These are phyloP conservation scores for Dryocosmus kuriphilus DNA, from an alignment of 2,888 invertebrate species.

Conservation along the genomic window DNA sequence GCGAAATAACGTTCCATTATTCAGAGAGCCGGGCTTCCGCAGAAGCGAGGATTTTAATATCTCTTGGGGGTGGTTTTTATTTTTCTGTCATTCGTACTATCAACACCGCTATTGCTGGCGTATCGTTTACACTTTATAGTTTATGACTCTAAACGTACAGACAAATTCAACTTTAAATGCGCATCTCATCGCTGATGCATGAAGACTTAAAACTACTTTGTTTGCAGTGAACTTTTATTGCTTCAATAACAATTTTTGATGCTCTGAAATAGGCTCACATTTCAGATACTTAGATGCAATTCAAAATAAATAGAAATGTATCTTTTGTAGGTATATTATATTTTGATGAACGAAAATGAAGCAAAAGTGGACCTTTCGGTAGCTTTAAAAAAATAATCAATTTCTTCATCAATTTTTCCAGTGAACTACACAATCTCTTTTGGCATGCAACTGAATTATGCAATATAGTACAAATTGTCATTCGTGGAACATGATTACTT, in stretches of 20 bases:
- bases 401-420: too few relatives aligned
- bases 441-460: too few relatives aligned
- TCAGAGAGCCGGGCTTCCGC: constrained; percentile 26
- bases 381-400: too few relatives aligned
- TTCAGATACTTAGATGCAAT: not conserved
- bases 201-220: constrained; percentile 8
- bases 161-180: constrained; percentile 30
- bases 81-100: constrained; percentile 31
- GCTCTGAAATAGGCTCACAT: not conserved
- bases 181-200: constrained; percentile 15
- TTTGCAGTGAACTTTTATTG: constrained; percentile 1
- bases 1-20: constrained; percentile 49
- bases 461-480: too few relatives aligned
- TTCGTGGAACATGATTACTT: too few relatives aligned
- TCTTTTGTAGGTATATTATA: too few relatives aligned
- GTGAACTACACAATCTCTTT: too few relatives aligned
- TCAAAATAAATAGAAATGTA: not conserved
- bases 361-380: too few relatives aligned
- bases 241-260: not conserved
- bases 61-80: constrained; percentile 20
- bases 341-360: too few relatives aligned
- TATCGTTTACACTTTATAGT: constrained; percentile 20
- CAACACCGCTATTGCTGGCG: constrained; percentile 12
- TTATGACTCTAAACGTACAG: constrained; percentile 25
- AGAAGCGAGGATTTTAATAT: constrained; percentile 32